Evolutionary conservation across 1,140 invertebrate species (phyloP).

Genomic region (Ceratoteleas bidentatus): DNA sequence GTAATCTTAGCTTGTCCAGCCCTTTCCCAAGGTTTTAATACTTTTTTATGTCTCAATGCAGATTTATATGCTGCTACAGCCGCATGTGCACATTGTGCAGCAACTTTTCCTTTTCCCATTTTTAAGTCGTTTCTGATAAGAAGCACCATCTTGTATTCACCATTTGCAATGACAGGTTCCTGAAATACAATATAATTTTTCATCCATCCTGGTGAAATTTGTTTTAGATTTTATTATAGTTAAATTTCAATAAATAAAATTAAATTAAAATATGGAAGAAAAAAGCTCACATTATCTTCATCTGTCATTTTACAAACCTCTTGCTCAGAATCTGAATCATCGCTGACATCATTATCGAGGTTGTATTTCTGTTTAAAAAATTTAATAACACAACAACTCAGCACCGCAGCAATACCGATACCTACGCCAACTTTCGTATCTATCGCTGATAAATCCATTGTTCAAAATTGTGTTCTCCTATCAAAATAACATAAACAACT

Average conservation of each 20-base stretch:
- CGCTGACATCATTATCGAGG: slow-evolving; percentile 3
- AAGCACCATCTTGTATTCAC: slow-evolving; percentile 90
- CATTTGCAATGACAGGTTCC: slow-evolving; percentile 63
- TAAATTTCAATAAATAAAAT: background rate
- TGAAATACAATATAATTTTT: slow-evolving; percentile 16
- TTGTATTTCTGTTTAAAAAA: slow-evolving; percentile 18
- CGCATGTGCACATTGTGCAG: slow-evolving; percentile 95
- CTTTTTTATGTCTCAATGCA: slow-evolving; percentile 83
- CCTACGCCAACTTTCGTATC: slow-evolving; percentile 18
- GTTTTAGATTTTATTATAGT: background rate
- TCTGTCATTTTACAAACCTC: slow-evolving; percentile 12
- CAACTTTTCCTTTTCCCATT: slow-evolving; percentile 97
- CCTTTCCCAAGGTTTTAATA: slow-evolving; percentile 88
- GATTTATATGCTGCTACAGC: slow-evolving; percentile 90
- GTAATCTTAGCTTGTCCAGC: slow-evolving; percentile 93
- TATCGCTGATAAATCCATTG: slow-evolving; percentile 20
- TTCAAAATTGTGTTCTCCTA: background rate
- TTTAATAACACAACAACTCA: slow-evolving; percentile 29
- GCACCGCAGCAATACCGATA: slow-evolving; percentile 27
- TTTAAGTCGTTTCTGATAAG: slow-evolving; percentile 94
- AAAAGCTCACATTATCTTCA: background rate
- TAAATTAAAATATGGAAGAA: background rate
- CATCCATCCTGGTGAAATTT: background rate
- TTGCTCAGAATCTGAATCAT: slow-evolving; percentile 26
- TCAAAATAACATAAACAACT: no score